Conservation (phyloP, 2,888 invertebrate genomes). For the Petrolisthes cinctipes region DNA sequence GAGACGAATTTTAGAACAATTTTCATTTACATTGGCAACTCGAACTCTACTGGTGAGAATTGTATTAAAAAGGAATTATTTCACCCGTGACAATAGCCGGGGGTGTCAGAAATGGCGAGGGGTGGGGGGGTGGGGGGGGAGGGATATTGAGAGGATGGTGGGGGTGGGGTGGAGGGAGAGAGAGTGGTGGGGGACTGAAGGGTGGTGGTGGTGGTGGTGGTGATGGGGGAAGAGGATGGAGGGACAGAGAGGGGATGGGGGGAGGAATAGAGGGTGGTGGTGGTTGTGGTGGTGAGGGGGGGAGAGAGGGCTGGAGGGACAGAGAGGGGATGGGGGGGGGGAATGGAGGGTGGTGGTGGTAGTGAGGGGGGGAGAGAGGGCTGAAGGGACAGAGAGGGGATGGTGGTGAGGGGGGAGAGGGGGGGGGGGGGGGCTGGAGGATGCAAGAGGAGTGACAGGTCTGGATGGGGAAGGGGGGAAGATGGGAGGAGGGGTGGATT, state of each 20-base stretch:
- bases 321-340: background rate
- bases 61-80: background rate
- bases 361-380: background rate
- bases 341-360: background rate
- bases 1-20: background rate
- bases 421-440: background rate
- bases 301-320: background rate
- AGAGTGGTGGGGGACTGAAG: background rate
- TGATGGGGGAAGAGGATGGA: background rate
- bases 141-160: background rate
- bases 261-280: background rate
- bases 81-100: background rate
- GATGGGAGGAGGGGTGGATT: background rate
- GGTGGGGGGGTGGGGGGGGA: background rate
- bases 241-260: background rate
- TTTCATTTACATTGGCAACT: background rate
- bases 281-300: background rate
- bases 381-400: background rate
- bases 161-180: background rate
- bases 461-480: background rate
- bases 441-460: background rate
- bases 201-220: background rate
- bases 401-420: background rate
- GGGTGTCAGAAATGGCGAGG: background rate
- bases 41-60: background rate